Conservation (phyloP, 2,113 vertebrate genomes). For the Lethenteron reissneri region DNA sequence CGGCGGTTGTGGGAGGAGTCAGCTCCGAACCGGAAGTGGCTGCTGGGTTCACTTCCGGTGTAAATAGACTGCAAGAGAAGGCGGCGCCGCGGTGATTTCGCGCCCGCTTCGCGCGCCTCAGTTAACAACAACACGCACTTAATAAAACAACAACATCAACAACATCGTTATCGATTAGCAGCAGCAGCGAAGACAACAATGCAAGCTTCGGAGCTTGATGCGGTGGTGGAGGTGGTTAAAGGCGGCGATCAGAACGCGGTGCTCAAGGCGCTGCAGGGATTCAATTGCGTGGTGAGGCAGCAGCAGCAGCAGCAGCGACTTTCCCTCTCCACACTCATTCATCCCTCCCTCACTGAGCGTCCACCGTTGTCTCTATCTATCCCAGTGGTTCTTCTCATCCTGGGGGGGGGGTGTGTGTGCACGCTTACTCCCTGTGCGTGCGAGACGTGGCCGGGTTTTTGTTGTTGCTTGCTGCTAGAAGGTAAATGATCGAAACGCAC, state of each 20-base stretch:
- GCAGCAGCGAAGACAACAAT: no score
- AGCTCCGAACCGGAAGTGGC: no score
- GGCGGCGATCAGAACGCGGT: slow-evolving; percentile 34
- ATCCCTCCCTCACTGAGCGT: background rate
- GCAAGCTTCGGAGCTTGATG: slow-evolving; percentile 26
- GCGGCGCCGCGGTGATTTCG: no score
- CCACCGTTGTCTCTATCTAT: background rate
- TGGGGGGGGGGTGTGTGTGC: background rate
- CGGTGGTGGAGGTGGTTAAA: slow-evolving; percentile 39
- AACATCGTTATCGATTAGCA: no score
- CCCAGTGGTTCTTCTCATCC: background rate
- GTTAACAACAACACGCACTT: no score
- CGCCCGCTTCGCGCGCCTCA: no score
- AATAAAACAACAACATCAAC: no score
- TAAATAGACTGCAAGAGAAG: no score
- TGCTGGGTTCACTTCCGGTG: no score
- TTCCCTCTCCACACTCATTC: background rate
- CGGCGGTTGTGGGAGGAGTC: no score
- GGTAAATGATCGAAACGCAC: no score
- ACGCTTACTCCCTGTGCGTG: background rate
- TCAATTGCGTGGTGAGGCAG: slow-evolving; percentile 34
- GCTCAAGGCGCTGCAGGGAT: slow-evolving; percentile 35
- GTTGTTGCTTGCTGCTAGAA: slow-evolving; percentile 8
- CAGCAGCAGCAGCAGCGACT: background rate
- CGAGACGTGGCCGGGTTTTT: slow-evolving; percentile 6